A percentile compares a stretch with the other conserved stretches of the same genome.
phyloP scores from a whole-genome alignment of 2,113 vertebrate genomes.

The Hippocampus abdominalis region DNA sequence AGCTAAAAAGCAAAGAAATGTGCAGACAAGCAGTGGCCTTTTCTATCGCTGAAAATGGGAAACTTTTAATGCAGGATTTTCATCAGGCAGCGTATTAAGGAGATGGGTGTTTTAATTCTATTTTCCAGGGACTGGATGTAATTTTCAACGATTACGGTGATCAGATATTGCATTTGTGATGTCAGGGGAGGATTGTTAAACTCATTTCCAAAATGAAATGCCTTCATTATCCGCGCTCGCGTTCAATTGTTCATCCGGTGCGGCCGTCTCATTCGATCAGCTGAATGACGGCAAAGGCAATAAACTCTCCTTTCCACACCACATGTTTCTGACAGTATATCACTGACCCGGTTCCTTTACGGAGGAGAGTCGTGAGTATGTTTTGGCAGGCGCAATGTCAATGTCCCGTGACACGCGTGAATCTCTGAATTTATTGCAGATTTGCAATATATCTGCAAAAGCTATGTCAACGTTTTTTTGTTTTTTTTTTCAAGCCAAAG shows the following conservation, averaged over 20 bases:
- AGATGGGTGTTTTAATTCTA: conserved; percentile 13
- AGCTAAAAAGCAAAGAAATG: background rate
- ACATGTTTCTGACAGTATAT: background rate
- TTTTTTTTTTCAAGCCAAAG: background rate
- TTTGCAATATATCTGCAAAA: background rate
- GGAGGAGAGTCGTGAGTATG: background rate
- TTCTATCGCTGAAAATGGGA: background rate
- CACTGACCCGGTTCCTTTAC: background rate
- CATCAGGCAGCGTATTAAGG: conserved; percentile 8
- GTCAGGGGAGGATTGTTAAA: conserved; percentile 31
- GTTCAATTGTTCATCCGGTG: conserved; percentile 47
- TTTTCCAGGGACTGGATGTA: conserved; percentile 33
- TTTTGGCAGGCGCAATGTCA: background rate
- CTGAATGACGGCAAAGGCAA: conserved; percentile 25
- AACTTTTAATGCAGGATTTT: conserved; percentile 1
- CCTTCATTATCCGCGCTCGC: conserved; percentile 42
- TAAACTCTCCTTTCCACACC: conserved; percentile 2
- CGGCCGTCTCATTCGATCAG: conserved; percentile 14
- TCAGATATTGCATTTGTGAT: conserved; percentile 40
- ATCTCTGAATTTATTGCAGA: background rate
- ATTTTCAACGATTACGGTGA: conserved; percentile 31
- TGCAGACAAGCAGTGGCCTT: background rate
- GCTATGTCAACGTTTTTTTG: too few relatives aligned
- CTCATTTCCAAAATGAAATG: conserved; percentile 34
- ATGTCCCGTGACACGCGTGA: background rate